These are phyloP conservation scores for Leucophenga maculata DNA, from an alignment of 2,888 invertebrate species.

Conservation along the genomic window DNA sequence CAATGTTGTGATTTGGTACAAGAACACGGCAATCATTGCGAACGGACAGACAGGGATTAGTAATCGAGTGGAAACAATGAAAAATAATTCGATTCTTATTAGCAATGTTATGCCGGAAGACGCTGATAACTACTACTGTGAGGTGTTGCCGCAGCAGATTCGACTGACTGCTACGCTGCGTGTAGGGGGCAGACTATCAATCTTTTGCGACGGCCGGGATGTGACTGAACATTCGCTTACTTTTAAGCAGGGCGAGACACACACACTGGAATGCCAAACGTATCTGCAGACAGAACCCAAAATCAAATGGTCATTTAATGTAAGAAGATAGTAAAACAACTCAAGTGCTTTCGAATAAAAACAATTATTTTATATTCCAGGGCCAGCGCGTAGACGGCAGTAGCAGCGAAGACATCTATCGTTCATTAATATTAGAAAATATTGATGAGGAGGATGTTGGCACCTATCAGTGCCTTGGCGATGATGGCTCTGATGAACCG, in stretches of 20 bases:
- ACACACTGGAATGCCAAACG: slow-evolving; percentile 63
- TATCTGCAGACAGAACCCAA: slow-evolving; percentile 48
- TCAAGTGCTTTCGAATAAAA: neutral
- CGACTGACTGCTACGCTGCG: slow-evolving; percentile 53
- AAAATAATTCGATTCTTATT: slow-evolving; percentile 63
- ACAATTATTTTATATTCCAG: slow-evolving; percentile 40
- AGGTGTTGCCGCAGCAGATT: slow-evolving; percentile 60
- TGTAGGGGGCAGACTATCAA: slow-evolving; percentile 58
- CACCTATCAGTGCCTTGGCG: slow-evolving; percentile 68
- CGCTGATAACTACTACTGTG: slow-evolving; percentile 63
- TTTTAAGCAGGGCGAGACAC: slow-evolving; percentile 66
- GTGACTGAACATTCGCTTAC: slow-evolving; percentile 66
- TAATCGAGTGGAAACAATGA: slow-evolving; percentile 54
- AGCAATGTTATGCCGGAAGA: slow-evolving; percentile 55
- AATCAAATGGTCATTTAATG: slow-evolving; percentile 69
- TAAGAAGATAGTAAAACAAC: slow-evolving; percentile 42
- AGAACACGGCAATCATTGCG: slow-evolving; percentile 52
- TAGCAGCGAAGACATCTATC: slow-evolving; percentile 46
- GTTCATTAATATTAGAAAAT: slow-evolving; percentile 56
- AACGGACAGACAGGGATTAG: slow-evolving; percentile 53
- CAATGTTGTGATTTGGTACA: slow-evolving; percentile 68
- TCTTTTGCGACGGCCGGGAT: slow-evolving; percentile 65
- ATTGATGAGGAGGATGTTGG: slow-evolving; percentile 64
- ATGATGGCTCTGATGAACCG: slow-evolving; percentile 60
- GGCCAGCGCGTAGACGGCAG: slow-evolving; percentile 57